These are phyloP conservation scores for Pheucticus melanocephalus DNA, from an alignment of 2,113 vertebrate species.

Conservation along the genomic window DNA sequence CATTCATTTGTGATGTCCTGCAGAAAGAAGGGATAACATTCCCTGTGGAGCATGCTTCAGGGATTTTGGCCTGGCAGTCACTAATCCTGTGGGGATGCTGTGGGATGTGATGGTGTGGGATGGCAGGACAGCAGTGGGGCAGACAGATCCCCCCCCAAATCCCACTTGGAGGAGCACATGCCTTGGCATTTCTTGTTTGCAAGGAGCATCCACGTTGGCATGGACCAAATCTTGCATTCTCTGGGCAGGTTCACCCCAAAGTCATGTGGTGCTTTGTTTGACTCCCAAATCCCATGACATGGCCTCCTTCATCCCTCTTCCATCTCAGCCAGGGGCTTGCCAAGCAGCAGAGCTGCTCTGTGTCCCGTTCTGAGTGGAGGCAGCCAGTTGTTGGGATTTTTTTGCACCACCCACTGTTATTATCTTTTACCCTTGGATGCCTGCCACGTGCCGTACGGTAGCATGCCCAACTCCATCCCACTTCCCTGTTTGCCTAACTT, in stretches of 20 bases:
- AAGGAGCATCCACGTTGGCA: rapidly evolving
- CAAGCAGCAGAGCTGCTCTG: not conserved
- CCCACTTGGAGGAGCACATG: rapidly evolving
- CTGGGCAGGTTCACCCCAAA: not conserved
- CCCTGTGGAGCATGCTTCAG: rapidly evolving
- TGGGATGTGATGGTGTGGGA: not conserved
- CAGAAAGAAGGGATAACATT: rapidly evolving
- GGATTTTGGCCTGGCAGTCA: not conserved
- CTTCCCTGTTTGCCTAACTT: constrained; percentile 55
- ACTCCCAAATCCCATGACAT: rapidly evolving
- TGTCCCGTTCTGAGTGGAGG: rapidly evolving
- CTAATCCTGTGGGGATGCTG: not conserved
- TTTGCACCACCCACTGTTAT: not conserved
- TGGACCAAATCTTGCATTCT: not conserved
- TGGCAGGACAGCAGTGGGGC: not conserved
- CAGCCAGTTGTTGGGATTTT: not conserved
- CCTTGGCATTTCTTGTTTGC: rapidly evolving
- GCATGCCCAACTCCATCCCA: not conserved
- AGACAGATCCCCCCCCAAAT: not conserved
- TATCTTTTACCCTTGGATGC: not conserved
- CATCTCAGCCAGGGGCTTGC: not conserved
- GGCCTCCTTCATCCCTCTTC: not conserved
- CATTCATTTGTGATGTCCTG: rapidly evolving
- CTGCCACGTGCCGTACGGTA: not conserved
- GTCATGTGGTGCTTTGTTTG: rapidly evolving